A percentile compares a stretch with the other conserved stretches of the same genome.
These are phyloP conservation scores for Hydropotes inermis DNA, from an alignment of 2,113 vertebrate species.

Conservation along the genomic window DNA sequence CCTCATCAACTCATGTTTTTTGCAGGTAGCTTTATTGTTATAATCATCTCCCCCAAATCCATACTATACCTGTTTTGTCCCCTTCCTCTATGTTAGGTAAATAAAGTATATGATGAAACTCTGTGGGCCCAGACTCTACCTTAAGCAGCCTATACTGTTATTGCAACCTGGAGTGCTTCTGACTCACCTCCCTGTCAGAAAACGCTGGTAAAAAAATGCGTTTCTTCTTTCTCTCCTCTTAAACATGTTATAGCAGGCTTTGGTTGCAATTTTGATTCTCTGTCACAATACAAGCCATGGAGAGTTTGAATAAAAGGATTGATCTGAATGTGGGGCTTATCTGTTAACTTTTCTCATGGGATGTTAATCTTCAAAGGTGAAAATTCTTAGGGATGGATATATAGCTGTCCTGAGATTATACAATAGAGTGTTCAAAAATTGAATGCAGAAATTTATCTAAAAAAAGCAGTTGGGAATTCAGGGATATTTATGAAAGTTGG, in stretches of 20 bases:
- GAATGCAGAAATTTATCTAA: neutral
- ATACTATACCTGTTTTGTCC: neutral
- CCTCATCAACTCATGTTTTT: neutral
- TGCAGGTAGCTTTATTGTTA: neutral
- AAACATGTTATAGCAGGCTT: neutral
- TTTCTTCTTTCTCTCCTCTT: neutral
- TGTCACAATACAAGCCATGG: constrained; percentile 42
- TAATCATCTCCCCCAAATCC: neutral
- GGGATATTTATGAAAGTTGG: neutral
- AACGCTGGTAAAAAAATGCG: neutral
- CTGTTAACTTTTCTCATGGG: constrained; percentile 45
- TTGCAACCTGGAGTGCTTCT: neutral
- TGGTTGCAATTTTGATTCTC: constrained; percentile 55
- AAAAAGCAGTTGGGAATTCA: neutral
- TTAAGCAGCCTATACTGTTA: neutral
- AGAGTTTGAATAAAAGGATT: constrained; percentile 55
- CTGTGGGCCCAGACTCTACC: neutral
- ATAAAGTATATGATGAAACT: neutral
- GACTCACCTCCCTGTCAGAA: constrained; percentile 9
- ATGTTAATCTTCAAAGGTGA: constrained; percentile 55
- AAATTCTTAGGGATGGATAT: neutral
- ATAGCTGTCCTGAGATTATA: neutral
- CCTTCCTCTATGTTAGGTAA: neutral
- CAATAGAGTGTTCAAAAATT: neutral
- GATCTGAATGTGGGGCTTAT: constrained; percentile 34